Evolutionary conservation across 2,888 invertebrate species (phyloP).

Genomic region (Drosophila putrida): DNA sequence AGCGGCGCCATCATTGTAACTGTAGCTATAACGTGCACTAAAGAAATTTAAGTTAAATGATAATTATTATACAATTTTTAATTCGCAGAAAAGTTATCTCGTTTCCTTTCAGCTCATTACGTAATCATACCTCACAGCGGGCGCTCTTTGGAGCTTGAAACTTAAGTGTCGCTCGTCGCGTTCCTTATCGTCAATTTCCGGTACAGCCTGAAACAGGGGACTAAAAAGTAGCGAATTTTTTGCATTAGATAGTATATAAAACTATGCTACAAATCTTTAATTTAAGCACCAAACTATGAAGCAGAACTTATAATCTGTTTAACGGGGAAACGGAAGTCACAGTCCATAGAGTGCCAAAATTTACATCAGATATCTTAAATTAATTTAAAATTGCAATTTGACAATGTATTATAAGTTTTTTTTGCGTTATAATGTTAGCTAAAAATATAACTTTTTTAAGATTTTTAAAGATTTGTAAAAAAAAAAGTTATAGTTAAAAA

Average conservation of each 20-base stretch:
- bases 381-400: not conserved
- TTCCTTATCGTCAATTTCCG: constrained; percentile 70
- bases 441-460: too few species aligned
- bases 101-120: constrained; percentile 19
- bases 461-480: too few species aligned
- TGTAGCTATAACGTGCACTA: constrained; percentile 53
- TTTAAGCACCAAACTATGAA: not conserved
- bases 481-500: too few species aligned
- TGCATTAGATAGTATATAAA: constrained; percentile 27
- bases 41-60: constrained; percentile 1
- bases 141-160: constrained; percentile 41
- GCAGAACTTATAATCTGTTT: not conserved
- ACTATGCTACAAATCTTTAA: constrained; percentile 1
- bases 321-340: constrained; percentile 15
- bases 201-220: constrained; percentile 56
- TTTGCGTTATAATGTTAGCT: too few species aligned
- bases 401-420: too few species aligned
- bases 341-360: not conserved
- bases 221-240: constrained; percentile 55
- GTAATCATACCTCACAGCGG: constrained; percentile 56
- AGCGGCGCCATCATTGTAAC: constrained; percentile 6
- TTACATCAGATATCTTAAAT: not conserved
- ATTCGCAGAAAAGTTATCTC: constrained; percentile 24
- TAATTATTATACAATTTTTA: constrained; percentile 10
- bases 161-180: constrained; percentile 73